Evolutionary conservation across 2,113 vertebrate genomes (phyloP).

Genomic region (Microcebus tavaratra): DNA sequence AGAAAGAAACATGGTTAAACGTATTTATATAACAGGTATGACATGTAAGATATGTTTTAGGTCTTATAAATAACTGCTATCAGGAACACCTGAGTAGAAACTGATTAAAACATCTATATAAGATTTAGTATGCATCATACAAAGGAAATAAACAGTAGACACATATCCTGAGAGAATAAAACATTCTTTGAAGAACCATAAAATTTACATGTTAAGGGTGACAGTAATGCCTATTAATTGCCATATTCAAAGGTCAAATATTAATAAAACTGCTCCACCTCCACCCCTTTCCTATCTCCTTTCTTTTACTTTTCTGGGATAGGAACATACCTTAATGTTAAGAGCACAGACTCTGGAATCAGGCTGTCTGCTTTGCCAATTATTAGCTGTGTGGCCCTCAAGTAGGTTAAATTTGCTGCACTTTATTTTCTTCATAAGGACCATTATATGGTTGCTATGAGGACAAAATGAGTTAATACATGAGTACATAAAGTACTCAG

Average conservation of each 20-base stretch:
- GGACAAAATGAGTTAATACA: neutral
- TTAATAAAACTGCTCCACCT: neutral
- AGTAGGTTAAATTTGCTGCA: neutral
- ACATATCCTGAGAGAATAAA: neutral
- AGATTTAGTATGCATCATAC: neutral
- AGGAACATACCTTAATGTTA: neutral
- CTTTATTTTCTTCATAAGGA: neutral
- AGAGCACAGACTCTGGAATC: neutral
- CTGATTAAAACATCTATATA: neutral
- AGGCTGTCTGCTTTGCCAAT: neutral
- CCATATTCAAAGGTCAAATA: neutral
- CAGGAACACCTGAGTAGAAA: neutral
- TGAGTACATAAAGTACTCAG: neutral
- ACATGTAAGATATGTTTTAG: neutral
- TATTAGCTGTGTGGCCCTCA: neutral
- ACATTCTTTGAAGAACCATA: slow-evolving; percentile 28
- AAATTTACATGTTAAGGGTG: neutral
- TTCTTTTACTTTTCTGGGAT: neutral
- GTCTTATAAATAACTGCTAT: neutral
- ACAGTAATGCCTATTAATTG: neutral
- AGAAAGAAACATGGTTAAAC: neutral
- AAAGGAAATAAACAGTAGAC: slow-evolving; percentile 26
- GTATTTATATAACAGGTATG: neutral
- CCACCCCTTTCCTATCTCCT: neutral
- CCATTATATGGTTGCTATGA: neutral